Conservation (phyloP, 1,140 invertebrate species). For the Platorchestia sp. region DNA sequence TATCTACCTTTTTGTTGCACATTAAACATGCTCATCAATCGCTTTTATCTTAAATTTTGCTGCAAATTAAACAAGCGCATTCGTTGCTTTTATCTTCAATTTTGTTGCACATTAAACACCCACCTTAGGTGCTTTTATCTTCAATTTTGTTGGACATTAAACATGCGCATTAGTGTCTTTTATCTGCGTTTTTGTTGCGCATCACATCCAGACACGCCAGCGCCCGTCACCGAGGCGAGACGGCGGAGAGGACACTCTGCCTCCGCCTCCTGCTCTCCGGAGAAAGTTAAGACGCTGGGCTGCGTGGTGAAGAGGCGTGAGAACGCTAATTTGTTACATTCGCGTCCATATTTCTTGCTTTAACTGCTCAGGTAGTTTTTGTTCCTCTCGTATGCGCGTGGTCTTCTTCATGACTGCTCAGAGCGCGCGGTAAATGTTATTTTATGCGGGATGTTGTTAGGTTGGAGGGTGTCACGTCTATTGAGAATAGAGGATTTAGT, state of each 20-base stretch:
- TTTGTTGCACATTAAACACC: neutral
- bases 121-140: neutral
- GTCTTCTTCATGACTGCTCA: neutral
- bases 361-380: neutral
- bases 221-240: neutral
- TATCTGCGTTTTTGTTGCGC: neutral
- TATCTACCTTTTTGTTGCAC: neutral
- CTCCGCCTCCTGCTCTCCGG: neutral
- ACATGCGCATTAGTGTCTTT: neutral
- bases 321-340: neutral
- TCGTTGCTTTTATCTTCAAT: neutral
- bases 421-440: too few species aligned
- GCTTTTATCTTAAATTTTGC: too few species aligned
- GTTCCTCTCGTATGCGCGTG: neutral
- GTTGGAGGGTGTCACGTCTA: too few species aligned
- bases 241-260: neutral
- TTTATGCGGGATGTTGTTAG: too few species aligned
- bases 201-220: neutral
- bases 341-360: neutral
- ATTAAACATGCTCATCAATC: neutral
- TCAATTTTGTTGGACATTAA: neutral
- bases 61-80: too few species aligned
- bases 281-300: neutral
- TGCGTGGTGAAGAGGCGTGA: neutral
- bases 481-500: too few species aligned